These are phyloP conservation scores for Drosophila niveifrons DNA, from an alignment of 2,888 invertebrate genomes.

Conservation along the genomic window DNA sequence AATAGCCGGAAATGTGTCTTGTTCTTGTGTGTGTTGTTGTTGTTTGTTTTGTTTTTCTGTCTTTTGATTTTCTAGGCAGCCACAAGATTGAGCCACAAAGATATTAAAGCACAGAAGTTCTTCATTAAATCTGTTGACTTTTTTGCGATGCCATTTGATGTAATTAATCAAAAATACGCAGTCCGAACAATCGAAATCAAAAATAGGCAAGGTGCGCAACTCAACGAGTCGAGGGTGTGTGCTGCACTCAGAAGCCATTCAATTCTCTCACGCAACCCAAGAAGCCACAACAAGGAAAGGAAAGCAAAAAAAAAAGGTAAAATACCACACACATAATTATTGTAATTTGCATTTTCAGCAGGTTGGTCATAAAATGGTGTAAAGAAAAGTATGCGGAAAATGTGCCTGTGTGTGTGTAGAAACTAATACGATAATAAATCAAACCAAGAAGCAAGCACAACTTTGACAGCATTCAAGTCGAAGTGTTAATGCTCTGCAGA, in stretches of 20 bases:
- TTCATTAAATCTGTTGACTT: slow-evolving; percentile 34
- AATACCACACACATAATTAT: slow-evolving; percentile 68
- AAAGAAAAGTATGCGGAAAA: slow-evolving; percentile 53
- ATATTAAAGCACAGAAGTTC: slow-evolving; percentile 36
- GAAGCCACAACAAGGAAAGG: neutral
- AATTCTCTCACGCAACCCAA: slow-evolving; percentile 33
- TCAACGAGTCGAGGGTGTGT: slow-evolving; percentile 58
- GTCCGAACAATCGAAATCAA: slow-evolving; percentile 15
- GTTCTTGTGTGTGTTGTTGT: slow-evolving; percentile 31
- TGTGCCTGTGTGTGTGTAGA: slow-evolving; percentile 54
- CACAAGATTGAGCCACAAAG: slow-evolving; percentile 44
- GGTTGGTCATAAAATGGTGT: slow-evolving; percentile 43
- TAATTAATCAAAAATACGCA: slow-evolving; percentile 68
- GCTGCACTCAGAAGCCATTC: slow-evolving; percentile 24
- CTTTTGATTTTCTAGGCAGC: slow-evolving; percentile 16
- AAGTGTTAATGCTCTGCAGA: slow-evolving; percentile 12
- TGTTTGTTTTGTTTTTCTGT: neutral
- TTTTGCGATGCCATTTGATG: slow-evolving; percentile 31
- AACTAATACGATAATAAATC: slow-evolving; percentile 72
- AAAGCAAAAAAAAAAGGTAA: slow-evolving; percentile 9
- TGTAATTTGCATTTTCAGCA: slow-evolving; percentile 72
- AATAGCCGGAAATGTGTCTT: slow-evolving; percentile 72
- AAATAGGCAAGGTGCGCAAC: slow-evolving; percentile 23
- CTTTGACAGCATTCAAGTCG: too few relatives aligned
- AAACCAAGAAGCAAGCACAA: slow-evolving; percentile 30